Percentiles rank a stretch among this genome's conserved stretches.
phyloP scores from a whole-genome alignment of 2,888 invertebrate species.

The Cryptocheilus praepositus region DNA sequence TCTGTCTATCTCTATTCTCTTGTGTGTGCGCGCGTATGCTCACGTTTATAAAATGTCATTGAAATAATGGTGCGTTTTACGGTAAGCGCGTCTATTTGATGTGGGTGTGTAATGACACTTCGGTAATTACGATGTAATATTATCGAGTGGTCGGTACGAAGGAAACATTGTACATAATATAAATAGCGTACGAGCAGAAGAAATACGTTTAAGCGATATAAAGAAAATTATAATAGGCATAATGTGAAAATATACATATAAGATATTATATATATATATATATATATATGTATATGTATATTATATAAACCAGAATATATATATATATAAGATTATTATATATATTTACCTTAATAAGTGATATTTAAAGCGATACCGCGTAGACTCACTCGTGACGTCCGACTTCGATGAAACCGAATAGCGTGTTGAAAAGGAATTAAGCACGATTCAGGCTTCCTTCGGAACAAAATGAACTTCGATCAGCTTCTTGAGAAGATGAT shows the following conservation, averaged over 20 bases:
- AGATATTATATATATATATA: constrained; percentile 68
- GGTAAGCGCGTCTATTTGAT: background rate
- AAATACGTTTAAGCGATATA: constrained; percentile 62
- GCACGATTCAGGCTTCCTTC: no score
- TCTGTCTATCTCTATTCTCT: no score
- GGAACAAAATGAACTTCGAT: no score
- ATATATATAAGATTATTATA: constrained; percentile 61
- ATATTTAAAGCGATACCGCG: constrained; percentile 53
- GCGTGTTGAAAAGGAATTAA: no score
- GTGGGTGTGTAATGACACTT: constrained; percentile 35
- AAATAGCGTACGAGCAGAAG: constrained; percentile 63
- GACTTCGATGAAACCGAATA: no score
- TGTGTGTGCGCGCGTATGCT: background rate
- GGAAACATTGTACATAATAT: constrained; percentile 69
- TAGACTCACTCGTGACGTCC: no score
- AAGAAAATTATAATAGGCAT: constrained; percentile 70
- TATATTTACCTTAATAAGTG: constrained; percentile 73
- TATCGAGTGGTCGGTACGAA: background rate
- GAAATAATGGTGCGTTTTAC: no score
- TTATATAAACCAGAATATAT: constrained; percentile 54
- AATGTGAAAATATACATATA: constrained; percentile 72
- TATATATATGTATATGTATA: constrained; percentile 50
- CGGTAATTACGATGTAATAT: constrained; percentile 53
- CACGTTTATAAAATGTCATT: no score
- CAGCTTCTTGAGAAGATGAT: no score